These are phyloP conservation scores for Anolis sagrei DNA, from an alignment of 2,113 vertebrate species.

Conservation along the genomic window DNA sequence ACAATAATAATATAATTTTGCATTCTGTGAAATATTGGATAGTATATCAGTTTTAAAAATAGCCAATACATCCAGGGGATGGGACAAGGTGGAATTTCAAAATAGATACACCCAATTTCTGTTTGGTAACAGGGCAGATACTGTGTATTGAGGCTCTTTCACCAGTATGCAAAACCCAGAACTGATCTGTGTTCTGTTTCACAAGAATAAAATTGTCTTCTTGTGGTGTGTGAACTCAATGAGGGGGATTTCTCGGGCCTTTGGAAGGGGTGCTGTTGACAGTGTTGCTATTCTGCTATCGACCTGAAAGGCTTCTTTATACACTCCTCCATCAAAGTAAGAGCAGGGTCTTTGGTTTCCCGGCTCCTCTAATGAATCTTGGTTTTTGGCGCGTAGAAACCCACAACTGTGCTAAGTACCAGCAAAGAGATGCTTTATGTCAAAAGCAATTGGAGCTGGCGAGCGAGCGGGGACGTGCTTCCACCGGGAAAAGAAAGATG, in stretches of 20 bases:
- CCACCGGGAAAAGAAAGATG: not conserved
- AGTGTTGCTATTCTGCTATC: conserved; percentile 34
- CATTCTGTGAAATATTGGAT: no score
- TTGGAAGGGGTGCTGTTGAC: conserved; percentile 5
- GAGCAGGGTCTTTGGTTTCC: conserved; percentile 28
- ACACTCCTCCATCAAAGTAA: not conserved
- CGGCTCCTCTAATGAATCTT: not conserved
- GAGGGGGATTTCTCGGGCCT: conserved; percentile 9
- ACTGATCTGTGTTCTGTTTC: not conserved
- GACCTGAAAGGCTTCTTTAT: conserved; percentile 56
- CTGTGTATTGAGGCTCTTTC: no score
- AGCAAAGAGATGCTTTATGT: conserved; percentile 15
- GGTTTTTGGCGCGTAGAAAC: conserved; percentile 47
- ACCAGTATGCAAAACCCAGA: not conserved
- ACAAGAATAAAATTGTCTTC: not conserved
- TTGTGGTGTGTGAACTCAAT: no score
- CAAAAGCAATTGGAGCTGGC: not conserved
- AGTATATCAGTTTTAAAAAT: no score
- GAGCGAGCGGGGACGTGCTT: not conserved
- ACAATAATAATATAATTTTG: no score
- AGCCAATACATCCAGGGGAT: no score
- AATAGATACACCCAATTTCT: no score
- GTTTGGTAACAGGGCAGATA: no score
- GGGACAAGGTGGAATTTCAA: no score
- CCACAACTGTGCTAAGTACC: conserved; percentile 7